Evolutionary conservation across 2,797 vertebrate genomes (phyloP).

Genomic region (Sebastes minor): DNA sequence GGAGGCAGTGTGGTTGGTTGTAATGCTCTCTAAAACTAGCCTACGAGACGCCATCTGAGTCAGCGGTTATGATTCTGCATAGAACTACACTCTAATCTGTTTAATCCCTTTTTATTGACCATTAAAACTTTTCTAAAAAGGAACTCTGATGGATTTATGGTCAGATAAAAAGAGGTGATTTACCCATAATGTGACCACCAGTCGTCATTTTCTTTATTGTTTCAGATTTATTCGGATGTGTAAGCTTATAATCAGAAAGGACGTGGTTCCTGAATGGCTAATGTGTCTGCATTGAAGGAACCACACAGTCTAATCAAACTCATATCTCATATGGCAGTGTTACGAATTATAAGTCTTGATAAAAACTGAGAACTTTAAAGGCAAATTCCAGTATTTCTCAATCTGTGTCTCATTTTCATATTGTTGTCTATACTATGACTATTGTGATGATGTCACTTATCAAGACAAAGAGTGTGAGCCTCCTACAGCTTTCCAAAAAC

Average conservation of each 20-base stretch:
- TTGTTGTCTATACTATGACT: neutral
- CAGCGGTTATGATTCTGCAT: slow-evolving; percentile 35
- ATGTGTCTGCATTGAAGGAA: neutral
- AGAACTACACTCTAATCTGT: slow-evolving; percentile 19
- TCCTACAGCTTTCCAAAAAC: no score
- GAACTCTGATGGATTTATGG: slow-evolving; percentile 25
- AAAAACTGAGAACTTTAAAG: neutral
- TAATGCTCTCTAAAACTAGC: slow-evolving; percentile 26
- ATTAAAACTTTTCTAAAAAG: slow-evolving; percentile 14
- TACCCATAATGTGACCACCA: neutral
- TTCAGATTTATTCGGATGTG: slow-evolving; percentile 7
- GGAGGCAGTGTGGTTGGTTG: slow-evolving; percentile 10
- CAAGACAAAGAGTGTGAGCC: neutral
- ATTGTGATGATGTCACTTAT: neutral
- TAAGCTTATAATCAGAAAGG: neutral
- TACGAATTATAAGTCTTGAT: neutral
- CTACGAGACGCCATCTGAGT: slow-evolving; percentile 37
- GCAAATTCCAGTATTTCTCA: neutral
- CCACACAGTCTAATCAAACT: neutral
- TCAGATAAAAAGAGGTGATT: slow-evolving; percentile 15
- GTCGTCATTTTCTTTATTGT: slow-evolving; percentile 21
- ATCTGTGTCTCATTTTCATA: neutral
- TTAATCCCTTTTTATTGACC: slow-evolving; percentile 36
- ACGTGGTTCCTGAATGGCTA: slow-evolving; percentile 9
- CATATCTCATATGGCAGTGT: neutral